Conservation (phyloP, 1,140 invertebrate genomes). For the Apis cerana region DNA sequence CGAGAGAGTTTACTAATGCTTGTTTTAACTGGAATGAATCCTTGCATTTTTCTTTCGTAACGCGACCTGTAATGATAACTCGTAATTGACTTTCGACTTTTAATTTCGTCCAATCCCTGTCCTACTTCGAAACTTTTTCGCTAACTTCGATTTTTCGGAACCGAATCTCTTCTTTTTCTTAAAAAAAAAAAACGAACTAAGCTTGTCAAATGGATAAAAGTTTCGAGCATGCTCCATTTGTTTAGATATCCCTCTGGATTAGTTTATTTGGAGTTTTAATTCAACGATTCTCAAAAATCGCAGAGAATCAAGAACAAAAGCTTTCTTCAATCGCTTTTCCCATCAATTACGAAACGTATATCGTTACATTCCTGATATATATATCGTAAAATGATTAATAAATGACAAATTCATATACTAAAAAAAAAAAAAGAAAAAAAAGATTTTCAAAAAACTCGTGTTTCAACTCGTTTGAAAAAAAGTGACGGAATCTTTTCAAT, state of each 20-base stretch:
- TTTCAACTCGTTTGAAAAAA: too few species aligned
- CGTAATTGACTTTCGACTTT: slow-evolving; percentile 28
- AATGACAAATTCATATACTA: too few species aligned
- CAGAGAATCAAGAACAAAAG: too few species aligned
- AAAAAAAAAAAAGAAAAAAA: too few species aligned
- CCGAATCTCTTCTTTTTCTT: not conserved
- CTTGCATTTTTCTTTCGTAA: not conserved
- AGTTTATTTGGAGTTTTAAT: not conserved
- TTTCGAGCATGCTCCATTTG: not conserved
- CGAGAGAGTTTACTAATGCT: not conserved
- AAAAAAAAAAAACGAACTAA: not conserved
- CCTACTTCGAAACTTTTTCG: not conserved
- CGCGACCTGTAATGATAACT: not conserved
- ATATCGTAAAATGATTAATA: too few species aligned
- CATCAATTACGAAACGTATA: slow-evolving; percentile 4
- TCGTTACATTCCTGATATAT: too few species aligned
- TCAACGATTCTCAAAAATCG: not conserved
- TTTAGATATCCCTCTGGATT: not conserved
- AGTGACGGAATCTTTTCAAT: too few species aligned
- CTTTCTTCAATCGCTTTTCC: not conserved
- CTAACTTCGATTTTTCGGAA: not conserved
- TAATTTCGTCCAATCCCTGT: slow-evolving; percentile 10
- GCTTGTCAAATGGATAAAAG: not conserved
- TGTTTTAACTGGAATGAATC: not conserved
- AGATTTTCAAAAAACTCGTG: too few species aligned